Conservation (phyloP, 2,797 vertebrate genomes). For the Knipowitschia caucasica region DNA sequence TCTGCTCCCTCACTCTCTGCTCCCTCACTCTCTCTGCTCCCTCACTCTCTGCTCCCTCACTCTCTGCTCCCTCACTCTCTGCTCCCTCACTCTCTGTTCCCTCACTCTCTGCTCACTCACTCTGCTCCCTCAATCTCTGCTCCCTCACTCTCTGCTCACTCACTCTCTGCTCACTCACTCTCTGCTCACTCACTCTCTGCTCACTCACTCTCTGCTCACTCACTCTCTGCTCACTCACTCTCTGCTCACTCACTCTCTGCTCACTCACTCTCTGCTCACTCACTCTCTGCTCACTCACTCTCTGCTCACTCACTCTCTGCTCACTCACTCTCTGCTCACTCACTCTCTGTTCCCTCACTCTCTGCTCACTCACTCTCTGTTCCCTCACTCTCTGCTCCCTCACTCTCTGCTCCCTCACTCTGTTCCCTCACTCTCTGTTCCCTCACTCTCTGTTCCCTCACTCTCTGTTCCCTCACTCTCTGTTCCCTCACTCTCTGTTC, state of each 20-base stretch:
- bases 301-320: slow-evolving; percentile 28
- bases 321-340: slow-evolving; percentile 64
- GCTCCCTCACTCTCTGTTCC: slow-evolving; percentile 34
- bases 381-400: slow-evolving; percentile 24
- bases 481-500: slow-evolving; percentile 46
- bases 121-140: slow-evolving; percentile 31
- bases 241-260: slow-evolving; percentile 54
- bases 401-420: slow-evolving; percentile 61
- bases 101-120: slow-evolving; percentile 45
- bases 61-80: slow-evolving; percentile 56
- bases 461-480: slow-evolving; percentile 49
- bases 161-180: slow-evolving; percentile 43
- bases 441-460: slow-evolving; percentile 45
- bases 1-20: slow-evolving; percentile 31
- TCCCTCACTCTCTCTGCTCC: slow-evolving; percentile 49
- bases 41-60: slow-evolving; percentile 36
- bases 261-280: slow-evolving; percentile 40
- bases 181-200: slow-evolving; percentile 52
- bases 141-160: slow-evolving; percentile 46
- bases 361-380: slow-evolving; percentile 48
- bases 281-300: slow-evolving; percentile 49
- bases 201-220: slow-evolving; percentile 37
- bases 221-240: slow-evolving; percentile 44
- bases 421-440: slow-evolving; percentile 32
- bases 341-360: slow-evolving; percentile 22